These are phyloP conservation scores for Myiotriccus ornatus DNA, from an alignment of 2,797 vertebrate genomes.

Conservation along the genomic window DNA sequence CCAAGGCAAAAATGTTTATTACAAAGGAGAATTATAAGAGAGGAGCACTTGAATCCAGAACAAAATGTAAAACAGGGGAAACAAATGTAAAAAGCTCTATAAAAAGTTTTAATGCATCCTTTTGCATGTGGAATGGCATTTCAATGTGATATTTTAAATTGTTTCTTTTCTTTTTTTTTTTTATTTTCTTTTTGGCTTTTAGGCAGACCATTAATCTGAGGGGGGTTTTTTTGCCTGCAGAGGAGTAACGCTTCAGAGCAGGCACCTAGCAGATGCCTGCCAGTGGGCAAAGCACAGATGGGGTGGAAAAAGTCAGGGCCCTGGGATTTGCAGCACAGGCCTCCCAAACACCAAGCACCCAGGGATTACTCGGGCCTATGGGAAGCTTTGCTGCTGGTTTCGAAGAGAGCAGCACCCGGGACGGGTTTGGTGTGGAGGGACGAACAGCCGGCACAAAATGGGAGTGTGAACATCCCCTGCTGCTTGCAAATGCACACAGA, in stretches of 20 bases:
- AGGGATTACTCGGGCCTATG: rapidly evolving
- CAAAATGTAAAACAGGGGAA: slow-evolving; percentile 47
- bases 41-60: slow-evolving; percentile 9
- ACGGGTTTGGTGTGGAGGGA: background rate
- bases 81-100: slow-evolving; percentile 49
- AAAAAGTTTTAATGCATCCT: slow-evolving; percentile 57
- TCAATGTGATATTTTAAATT: slow-evolving; percentile 48
- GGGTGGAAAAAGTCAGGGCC: background rate
- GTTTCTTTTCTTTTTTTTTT: slow-evolving; percentile 2
- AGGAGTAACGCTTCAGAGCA: slow-evolving; percentile 35
- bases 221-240: slow-evolving; percentile 7
- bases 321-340: rapidly evolving
- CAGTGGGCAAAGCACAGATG: background rate
- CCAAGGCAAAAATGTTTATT: background rate
- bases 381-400: background rate
- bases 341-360: rapidly evolving
- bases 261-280: background rate
- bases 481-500: background rate
- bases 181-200: slow-evolving; percentile 39
- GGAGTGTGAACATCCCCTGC: background rate
- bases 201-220: slow-evolving; percentile 52
- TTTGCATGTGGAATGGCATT: slow-evolving; percentile 49
- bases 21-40: background rate
- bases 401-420: background rate
- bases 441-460: background rate